These are phyloP conservation scores for Melanotaenia maccullochi DNA, from an alignment of 2,797 vertebrate genomes.

Conservation along the genomic window DNA sequence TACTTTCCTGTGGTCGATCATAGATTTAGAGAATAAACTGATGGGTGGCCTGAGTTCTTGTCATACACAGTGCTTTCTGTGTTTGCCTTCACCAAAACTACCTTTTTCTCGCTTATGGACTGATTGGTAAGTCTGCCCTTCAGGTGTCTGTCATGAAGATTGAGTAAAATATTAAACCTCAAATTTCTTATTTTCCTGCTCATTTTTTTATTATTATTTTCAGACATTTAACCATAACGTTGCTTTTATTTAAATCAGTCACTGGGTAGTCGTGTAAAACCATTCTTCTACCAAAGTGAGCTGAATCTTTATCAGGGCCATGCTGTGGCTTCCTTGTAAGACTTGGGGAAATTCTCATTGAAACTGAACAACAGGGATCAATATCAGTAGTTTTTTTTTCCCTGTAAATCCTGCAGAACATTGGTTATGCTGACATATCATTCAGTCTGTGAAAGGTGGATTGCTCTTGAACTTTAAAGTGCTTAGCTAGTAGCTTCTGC, in stretches of 20 bases:
- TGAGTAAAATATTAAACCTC: not conserved
- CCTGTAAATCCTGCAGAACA: constrained; percentile 7
- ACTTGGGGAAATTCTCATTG: not conserved
- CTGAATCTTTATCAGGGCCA: constrained; percentile 6
- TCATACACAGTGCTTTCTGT: constrained; percentile 1
- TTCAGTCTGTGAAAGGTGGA: constrained; percentile 30
- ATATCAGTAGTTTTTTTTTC: constrained; percentile 21
- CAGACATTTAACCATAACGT: no score
- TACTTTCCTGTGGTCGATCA: constrained; percentile 43
- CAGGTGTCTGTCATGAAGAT: not conserved
- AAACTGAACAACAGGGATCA: constrained; percentile 2
- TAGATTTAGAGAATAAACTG: constrained; percentile 45
- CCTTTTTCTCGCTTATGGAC: no score
- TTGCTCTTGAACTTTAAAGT: constrained; percentile 47
- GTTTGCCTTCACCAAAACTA: constrained; percentile 4
- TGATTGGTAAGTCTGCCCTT: not conserved
- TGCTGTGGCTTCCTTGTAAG: constrained; percentile 6
- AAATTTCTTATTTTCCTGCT: not conserved
- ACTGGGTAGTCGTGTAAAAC: not conserved
- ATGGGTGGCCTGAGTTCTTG: constrained; percentile 14
- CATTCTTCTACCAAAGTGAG: not conserved
- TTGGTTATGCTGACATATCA: constrained; percentile 36
- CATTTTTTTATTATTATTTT: no score
- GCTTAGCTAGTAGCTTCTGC: constrained; percentile 28
- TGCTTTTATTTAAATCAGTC: not conserved